Base-by-base conservation (phyloP, 2,797 vertebrate species). In the Peromyscus aztecus region DNA sequence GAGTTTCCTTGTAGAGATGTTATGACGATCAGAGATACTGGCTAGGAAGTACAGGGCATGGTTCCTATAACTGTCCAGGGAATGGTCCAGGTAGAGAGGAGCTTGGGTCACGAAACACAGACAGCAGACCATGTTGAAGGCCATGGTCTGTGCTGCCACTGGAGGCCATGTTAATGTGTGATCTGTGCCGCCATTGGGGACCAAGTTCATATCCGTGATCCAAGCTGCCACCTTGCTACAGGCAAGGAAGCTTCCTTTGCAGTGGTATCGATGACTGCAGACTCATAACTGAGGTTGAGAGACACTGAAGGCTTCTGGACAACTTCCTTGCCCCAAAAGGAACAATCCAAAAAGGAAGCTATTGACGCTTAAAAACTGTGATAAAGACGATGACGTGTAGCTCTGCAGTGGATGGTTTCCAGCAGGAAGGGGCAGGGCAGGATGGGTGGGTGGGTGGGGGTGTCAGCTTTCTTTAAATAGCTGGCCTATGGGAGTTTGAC, bases 41-140 rank as follows among this genome's bases (percentile, higher is more conserved):
- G 13, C 59, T 91, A 3, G 0, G 24, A 63, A 52, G 37, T 29
- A 6, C 4, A 1, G 14, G 34, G 2, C 63, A 1, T 4, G 34
- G 40, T n/a, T 82, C 95, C 84, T 43, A 21, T 34, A 31, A 77
- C 59, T 6, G 10, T 1, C 34, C 31, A 86, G 65, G 29, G 29
- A 85, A n/a, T 67, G 43, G 31, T 21, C 59, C 17, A 34, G 29
- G 17, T 8, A 21, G n/a, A 65, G 61, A 65, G 19, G 63, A 49
- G 10, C 29, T 13, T 31, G 46, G 40, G 27, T 31, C 4, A 75
- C 13, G 5, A 19, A 40, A 29, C 3, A 40, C 14, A 46, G 75
- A 37, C 46, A 13, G 57, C 23, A 12, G 71, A 43, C 11, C 71
- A 6, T 75, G 23, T 13, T 75, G 71, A 75, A 27, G 11, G 24